Evolutionary conservation across 2,113 vertebrate genomes (phyloP).

Genomic region (Tupaia chinensis): DNA sequence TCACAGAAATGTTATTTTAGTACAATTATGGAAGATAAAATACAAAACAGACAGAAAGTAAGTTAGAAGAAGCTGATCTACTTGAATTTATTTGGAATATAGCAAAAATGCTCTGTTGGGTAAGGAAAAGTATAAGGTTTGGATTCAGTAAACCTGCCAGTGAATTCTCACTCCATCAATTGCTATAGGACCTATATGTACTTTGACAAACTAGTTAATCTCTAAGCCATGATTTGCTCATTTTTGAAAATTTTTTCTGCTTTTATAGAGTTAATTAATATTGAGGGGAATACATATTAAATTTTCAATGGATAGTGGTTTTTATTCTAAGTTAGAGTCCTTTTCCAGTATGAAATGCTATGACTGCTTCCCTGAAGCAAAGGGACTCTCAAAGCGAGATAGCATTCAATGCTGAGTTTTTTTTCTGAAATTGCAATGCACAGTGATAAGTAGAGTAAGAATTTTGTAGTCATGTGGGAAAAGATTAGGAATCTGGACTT

Average conservation of each 20-base stretch:
- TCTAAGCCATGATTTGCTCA: neutral
- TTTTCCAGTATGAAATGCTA: neutral
- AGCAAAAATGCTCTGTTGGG: neutral
- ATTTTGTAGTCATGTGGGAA: neutral
- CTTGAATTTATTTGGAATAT: neutral
- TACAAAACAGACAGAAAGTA: neutral
- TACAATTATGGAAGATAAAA: neutral
- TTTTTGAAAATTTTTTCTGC: neutral
- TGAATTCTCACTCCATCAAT: neutral
- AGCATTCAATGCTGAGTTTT: neutral
- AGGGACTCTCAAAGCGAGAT: neutral
- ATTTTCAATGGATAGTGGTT: neutral
- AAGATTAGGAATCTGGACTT: neutral
- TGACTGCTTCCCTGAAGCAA: neutral
- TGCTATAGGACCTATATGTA: neutral
- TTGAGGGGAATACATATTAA: neutral
- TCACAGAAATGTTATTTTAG: neutral
- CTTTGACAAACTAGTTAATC: neutral
- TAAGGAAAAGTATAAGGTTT: neutral
- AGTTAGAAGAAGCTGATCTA: neutral
- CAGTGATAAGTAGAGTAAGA: neutral
- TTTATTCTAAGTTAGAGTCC: neutral
- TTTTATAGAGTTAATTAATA: neutral
- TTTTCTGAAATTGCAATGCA: accelerated
- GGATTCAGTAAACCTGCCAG: neutral